phyloP scores from a whole-genome alignment of 2,888 invertebrate genomes.

The Leptopilina syphax region DNA sequence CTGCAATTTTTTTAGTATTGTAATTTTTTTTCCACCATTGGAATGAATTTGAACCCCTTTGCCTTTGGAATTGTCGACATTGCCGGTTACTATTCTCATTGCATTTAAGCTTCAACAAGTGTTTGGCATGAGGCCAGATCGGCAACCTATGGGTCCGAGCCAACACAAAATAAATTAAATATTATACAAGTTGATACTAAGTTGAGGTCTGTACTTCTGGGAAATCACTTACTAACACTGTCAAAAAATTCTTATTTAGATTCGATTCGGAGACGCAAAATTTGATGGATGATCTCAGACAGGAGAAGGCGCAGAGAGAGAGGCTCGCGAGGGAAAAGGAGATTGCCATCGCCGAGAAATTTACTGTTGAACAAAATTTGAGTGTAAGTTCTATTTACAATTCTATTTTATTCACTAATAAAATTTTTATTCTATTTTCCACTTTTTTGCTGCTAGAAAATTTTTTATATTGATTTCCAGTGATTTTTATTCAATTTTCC shows the following conservation, averaged over 20 bases:
- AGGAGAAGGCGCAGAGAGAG: slow-evolving; percentile 88
- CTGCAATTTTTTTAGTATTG: neutral
- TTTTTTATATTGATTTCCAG: too few relatives aligned
- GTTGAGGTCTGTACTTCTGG: neutral
- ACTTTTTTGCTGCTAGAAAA: too few relatives aligned
- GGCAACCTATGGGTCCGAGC: slow-evolving; percentile 48
- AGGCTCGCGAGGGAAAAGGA: slow-evolving; percentile 90
- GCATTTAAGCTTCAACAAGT: slow-evolving; percentile 70
- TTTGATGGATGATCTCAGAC: slow-evolving; percentile 88
- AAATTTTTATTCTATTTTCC: too few relatives aligned
- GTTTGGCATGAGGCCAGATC: slow-evolving; percentile 68
- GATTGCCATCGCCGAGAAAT: slow-evolving; percentile 90
- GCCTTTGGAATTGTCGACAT: slow-evolving; percentile 24
- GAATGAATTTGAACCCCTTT: slow-evolving; percentile 29
- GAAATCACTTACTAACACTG: neutral
- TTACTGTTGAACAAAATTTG: slow-evolving; percentile 89
- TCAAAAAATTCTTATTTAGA: slow-evolving; percentile 62
- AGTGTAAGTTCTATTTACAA: slow-evolving; percentile 81
- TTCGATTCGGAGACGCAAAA: slow-evolving; percentile 93
- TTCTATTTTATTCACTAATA: too few relatives aligned
- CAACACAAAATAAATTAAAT: slow-evolving; percentile 25
- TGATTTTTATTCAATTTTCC: too few relatives aligned
- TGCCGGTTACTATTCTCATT: slow-evolving; percentile 60
- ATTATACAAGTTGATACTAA: slow-evolving; percentile 7
- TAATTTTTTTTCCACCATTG: neutral